These are phyloP conservation scores for Craseonycteris thonglongyai DNA, from an alignment of 2,113 vertebrate genomes.

Conservation along the genomic window DNA sequence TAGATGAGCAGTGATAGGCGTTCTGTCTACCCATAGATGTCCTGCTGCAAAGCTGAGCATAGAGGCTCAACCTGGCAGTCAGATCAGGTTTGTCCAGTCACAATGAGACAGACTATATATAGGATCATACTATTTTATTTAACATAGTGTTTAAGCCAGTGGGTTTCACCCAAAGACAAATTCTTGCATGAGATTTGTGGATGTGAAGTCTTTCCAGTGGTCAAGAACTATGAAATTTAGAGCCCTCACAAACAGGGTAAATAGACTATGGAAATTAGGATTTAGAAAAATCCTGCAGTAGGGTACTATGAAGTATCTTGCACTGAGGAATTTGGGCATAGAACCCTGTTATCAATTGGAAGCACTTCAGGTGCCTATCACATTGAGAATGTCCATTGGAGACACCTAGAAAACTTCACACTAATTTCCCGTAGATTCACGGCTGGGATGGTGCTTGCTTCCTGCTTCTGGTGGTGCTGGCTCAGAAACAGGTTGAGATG, in stretches of 20 bases:
- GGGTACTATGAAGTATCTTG: not conserved
- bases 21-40: not conserved
- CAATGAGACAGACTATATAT: too few relatives aligned
- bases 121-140: fast-evolving
- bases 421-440: too few relatives aligned
- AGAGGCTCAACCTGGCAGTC: too few relatives aligned
- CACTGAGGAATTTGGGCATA: not conserved
- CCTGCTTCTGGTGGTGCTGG: not conserved
- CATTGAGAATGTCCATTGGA: not conserved
- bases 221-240: not conserved
- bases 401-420: not conserved
- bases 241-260: not conserved
- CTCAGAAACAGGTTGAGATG: not conserved
- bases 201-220: not conserved
- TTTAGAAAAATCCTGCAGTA: not conserved
- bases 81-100: not conserved
- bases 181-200: too few relatives aligned
- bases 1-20: not conserved
- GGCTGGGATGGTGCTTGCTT: not conserved
- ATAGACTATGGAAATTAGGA: not conserved
- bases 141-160: not conserved
- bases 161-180: too few relatives aligned
- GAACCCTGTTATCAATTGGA: not conserved
- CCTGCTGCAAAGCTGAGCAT: not conserved
- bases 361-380: not conserved